Evolutionary conservation across 2,888 invertebrate species (phyloP), one percentile per base, ranked within the genome.

Genomic region (Geophilus truncorum): DNA sequence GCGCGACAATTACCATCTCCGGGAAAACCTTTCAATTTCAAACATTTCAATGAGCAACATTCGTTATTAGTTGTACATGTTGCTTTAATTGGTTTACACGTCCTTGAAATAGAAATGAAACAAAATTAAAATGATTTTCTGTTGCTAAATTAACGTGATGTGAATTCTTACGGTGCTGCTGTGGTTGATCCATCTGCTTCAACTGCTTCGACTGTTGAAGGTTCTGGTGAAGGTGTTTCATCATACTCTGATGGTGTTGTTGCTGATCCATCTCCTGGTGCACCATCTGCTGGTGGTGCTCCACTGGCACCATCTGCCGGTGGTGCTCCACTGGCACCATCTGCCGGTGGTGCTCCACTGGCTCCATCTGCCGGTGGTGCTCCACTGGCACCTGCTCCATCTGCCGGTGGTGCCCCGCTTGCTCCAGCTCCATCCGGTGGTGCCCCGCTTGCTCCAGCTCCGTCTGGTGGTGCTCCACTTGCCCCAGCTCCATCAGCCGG

Each of bases 381-480:
- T 0, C 86, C n/a, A n/a, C n/a, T n/a, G n/a, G n/a, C n/a, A n/a
- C n/a, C n/a, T n/a, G n/a, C 86, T 83, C 87, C 86, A 79, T 86
- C 85, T 1, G 87, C 87, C 40, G 87, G 86, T 9, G 85, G 83
- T 18, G 75, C 76, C 79, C 84, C 82, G 21, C 82, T 40, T 45
- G 79, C 21, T 77, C 78, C 36, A 79, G 79, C 70, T 30, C 45
- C n/a, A n/a, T n/a, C 79, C 32, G 82, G 82, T 9, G 80, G 70
- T 62, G 80, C 81, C 15, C 80, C 51, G 80, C 83, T 82, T 57
- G 82, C 45, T 7, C 23, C 77, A 0, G 81, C 75, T n/a, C n/a
- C n/a, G n/a, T n/a, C n/a, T n/a, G n/a, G n/a, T 40, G 82, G 62
- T 30, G 79, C 76, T 21, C 80, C 21, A 70, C 80, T 79, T 1